These are phyloP conservation scores for Mesochorus sp. DNA, from an alignment of 2,888 invertebrate genomes.

Conservation along the genomic window DNA sequence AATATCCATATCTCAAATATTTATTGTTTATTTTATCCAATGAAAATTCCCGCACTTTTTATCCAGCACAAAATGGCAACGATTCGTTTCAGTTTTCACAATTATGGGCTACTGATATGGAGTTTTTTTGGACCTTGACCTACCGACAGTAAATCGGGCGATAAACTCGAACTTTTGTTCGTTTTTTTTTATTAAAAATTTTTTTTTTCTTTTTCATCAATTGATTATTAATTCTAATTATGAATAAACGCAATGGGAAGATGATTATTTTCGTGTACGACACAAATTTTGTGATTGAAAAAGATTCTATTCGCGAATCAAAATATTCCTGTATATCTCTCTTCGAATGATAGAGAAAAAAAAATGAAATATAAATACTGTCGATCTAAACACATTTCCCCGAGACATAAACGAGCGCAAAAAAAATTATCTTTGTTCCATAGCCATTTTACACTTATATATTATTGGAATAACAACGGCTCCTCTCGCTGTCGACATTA, in stretches of 20 bases:
- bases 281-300: constrained; percentile 9
- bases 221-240: not conserved
- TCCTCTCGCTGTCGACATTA: constrained; percentile 63
- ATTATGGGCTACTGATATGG: constrained; percentile 60
- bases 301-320: not conserved
- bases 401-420: not conserved
- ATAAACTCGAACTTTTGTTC: constrained; percentile 9
- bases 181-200: constrained; percentile 6
- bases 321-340: not conserved
- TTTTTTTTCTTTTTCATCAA: not conserved
- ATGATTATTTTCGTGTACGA: constrained; percentile 22
- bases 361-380: not conserved
- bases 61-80: not conserved
- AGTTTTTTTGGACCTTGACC: constrained; percentile 57
- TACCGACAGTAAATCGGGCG: constrained; percentile 36
- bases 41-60: not conserved
- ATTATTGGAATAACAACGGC: constrained; percentile 68
- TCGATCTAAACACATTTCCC: not conserved
- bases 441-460: constrained; percentile 57
- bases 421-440: not conserved
- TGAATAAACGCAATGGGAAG: constrained; percentile 19
- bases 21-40: not conserved
- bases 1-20: too few species aligned
- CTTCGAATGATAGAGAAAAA: not conserved
- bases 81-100: constrained; percentile 3